These are phyloP conservation scores for Hydractinia symbiolongicarpus DNA, from an alignment of 30 jellyfish, hydroid and myxozoan species.

Conservation along the genomic window DNA sequence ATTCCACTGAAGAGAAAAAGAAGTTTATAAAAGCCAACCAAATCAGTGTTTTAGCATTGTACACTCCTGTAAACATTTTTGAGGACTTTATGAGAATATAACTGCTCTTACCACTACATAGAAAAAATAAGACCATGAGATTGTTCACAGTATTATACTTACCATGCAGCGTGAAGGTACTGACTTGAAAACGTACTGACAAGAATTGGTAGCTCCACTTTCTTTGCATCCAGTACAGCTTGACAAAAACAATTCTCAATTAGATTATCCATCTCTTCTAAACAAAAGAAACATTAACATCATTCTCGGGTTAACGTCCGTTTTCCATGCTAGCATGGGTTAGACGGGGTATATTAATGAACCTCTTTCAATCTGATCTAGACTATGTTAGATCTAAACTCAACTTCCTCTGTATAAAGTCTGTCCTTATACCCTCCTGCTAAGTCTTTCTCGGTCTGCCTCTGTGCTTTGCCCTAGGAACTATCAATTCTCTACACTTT, in stretches of 20 bases:
- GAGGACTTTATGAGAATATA: background rate
- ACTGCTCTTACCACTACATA: background rate
- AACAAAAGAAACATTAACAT: background rate
- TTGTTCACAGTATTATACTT: slow-evolving; percentile 7
- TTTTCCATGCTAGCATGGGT: no score
- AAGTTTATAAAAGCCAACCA: background rate
- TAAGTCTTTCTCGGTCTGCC: no score
- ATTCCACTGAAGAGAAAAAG: no score
- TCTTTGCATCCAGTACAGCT: slow-evolving; percentile 81
- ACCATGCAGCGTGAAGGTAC: slow-evolving; percentile 78
- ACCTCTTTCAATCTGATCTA: no score
- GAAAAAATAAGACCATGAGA: background rate
- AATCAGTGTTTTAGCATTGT: background rate
- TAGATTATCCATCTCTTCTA: slow-evolving; percentile 66
- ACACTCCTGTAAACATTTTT: background rate
- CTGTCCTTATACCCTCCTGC: no score
- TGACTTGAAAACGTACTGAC: slow-evolving; percentile 77
- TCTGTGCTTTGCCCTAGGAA: no score
- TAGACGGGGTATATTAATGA: no score
- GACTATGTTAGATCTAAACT: no score
- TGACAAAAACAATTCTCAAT: slow-evolving; percentile 70
- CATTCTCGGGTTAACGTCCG: no score
- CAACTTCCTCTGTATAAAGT: no score
- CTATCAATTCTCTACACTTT: no score
- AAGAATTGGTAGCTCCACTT: slow-evolving; percentile 59